A percentile compares a stretch with the other conserved stretches of the same genome.
Evolutionary conservation across 2,113 vertebrate species (phyloP).

Genomic region (Melanerpes aurifrons): DNA sequence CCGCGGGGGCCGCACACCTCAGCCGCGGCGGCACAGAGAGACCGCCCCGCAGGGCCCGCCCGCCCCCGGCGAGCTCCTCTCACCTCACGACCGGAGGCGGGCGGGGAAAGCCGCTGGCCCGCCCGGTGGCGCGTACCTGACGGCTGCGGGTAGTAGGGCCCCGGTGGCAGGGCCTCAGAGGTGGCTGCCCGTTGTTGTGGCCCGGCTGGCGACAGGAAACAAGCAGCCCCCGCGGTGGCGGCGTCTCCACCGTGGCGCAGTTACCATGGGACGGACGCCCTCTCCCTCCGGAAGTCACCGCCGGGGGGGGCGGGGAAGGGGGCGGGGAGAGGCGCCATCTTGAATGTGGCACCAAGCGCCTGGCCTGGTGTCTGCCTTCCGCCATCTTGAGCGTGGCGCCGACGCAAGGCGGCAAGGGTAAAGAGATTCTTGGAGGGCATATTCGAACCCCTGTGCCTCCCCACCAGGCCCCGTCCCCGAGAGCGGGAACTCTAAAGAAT

Average conservation of each 20-base stretch:
- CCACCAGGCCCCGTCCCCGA: rapidly evolving
- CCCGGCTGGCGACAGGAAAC: constrained; percentile 15
- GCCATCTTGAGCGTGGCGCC: constrained; percentile 42
- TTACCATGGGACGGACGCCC: constrained; percentile 66
- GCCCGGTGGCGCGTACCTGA: not conserved
- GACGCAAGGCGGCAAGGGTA: rapidly evolving
- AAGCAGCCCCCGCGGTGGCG: not conserved
- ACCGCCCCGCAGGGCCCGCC: not conserved
- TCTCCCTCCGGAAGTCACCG: constrained; percentile 60
- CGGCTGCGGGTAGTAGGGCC: not conserved
- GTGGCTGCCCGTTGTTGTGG: not conserved
- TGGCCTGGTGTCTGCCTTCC: rapidly evolving
- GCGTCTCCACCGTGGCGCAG: constrained; percentile 56
- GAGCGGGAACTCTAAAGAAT: rapidly evolving
- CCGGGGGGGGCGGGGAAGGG: not conserved
- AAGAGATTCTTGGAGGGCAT: rapidly evolving
- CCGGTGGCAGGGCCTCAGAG: not conserved
- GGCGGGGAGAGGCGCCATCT: not conserved
- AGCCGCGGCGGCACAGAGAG: not conserved
- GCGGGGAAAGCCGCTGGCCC: not conserved
- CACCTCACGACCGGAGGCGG: not conserved
- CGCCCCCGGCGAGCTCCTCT: not conserved
- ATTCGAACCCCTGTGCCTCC: rapidly evolving
- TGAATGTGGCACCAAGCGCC: constrained; percentile 13
- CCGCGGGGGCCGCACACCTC: not conserved